These are phyloP conservation scores for Megaceryle alcyon DNA, from an alignment of 2,797 vertebrate species.

Conservation along the genomic window DNA sequence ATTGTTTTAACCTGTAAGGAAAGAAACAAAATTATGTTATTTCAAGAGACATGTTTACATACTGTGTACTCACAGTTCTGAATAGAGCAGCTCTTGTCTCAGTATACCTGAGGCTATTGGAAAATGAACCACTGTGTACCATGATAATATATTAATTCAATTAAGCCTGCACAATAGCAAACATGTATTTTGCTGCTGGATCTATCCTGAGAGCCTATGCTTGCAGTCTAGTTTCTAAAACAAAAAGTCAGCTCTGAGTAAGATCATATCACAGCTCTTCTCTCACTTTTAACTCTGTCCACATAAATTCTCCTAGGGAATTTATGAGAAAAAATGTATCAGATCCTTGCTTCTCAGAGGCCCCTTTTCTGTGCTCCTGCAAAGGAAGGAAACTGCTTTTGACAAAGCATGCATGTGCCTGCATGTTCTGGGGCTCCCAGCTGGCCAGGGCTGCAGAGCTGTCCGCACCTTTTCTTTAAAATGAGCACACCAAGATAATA, in stretches of 20 bases:
- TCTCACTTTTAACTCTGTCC: not conserved
- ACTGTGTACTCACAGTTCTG: not conserved
- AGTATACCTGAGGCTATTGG: slow-evolving; percentile 6
- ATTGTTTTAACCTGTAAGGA: not conserved
- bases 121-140: not conserved
- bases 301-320: not conserved
- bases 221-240: not conserved
- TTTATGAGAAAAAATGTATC: not conserved
- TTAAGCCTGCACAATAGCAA: not conserved
- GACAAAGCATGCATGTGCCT: not conserved
- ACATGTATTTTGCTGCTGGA: not conserved
- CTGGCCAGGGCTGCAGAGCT: not conserved
- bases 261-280: not conserved
- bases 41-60: not conserved
- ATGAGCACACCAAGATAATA: not conserved
- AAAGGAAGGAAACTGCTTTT: not conserved
- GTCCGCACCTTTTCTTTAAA: not conserved
- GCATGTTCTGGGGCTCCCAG: not conserved
- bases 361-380: not conserved
- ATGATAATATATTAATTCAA: slow-evolving; percentile 15
- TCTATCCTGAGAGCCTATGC: not conserved
- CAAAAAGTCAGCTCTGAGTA: not conserved
- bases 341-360: not conserved
- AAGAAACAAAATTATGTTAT: not conserved
- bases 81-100: not conserved